Evolutionary conservation across 2,113 vertebrate genomes (phyloP).

Genomic region (Pterocles burchelli): DNA sequence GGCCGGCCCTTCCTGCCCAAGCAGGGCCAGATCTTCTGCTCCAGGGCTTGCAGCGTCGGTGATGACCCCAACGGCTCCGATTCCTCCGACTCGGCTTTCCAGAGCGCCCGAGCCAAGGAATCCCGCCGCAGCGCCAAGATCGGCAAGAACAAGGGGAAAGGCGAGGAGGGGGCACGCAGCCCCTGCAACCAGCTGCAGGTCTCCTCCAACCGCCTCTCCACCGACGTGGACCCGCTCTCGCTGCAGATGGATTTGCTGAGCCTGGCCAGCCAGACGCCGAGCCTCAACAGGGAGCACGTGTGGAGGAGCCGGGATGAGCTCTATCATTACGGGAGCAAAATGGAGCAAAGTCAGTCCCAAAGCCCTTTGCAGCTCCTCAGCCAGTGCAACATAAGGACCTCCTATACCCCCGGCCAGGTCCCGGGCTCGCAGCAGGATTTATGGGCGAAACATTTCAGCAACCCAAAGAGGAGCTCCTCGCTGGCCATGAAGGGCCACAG

Average conservation of each 20-base stretch:
- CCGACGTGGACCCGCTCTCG: conserved; percentile 93
- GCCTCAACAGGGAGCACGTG: conserved; percentile 90
- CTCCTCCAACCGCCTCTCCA: conserved; percentile 83
- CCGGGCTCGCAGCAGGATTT: conserved; percentile 80
- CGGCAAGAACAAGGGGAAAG: conserved; percentile 82
- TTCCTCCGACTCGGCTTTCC: conserved; percentile 95
- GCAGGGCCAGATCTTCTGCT: conserved; percentile 98
- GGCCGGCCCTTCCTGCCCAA: conserved; percentile 96
- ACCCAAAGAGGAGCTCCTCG: conserved; percentile 85
- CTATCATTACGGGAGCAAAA: conserved; percentile 83
- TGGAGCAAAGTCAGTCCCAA: conserved; percentile 80
- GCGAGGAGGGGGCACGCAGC: conserved; percentile 74
- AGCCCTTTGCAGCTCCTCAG: conserved; percentile 92
- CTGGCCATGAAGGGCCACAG: conserved; percentile 89
- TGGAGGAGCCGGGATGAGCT: conserved; percentile 88
- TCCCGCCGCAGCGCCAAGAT: conserved; percentile 91
- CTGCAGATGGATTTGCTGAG: conserved; percentile 98
- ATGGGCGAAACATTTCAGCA: conserved; percentile 84
- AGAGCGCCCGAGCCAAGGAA: conserved; percentile 92
- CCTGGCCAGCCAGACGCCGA: conserved; percentile 93
- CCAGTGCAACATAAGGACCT: conserved; percentile 92
- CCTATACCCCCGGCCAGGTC: conserved; percentile 80
- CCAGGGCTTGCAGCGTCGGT: conserved; percentile 89
- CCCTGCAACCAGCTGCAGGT: conserved; percentile 77
- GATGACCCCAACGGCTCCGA: conserved; percentile 94